Evolutionary conservation across 2,113 vertebrate species (phyloP), one percentile per base, ranked within the genome.

Genomic region (Orcinus orca): DNA sequence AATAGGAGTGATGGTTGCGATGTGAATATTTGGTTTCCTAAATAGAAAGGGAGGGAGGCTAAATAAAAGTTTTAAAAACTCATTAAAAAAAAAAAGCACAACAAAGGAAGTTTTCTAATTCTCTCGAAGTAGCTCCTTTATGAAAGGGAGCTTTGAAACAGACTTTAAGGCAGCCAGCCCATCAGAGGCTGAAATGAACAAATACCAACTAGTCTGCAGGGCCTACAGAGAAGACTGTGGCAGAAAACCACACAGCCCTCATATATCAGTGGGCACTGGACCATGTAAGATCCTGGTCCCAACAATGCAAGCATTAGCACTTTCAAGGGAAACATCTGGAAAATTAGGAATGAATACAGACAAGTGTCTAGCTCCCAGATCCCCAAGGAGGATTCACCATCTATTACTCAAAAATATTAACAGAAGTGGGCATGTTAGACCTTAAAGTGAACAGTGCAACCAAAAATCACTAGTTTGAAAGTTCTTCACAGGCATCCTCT

Each of bases 141-240:
- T 95, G 84, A 97, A 96, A 97, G 67, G 95, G 83, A 93, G 83
- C 92, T 97, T 77, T 84, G 38, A 89, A 80, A 62, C 29, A 33
- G 63, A 88, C 88, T 92, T 97, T 97, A 97, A 98, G 97, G 96
- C 97, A 94, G 70, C 79, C 79, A 97, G 89, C 89, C 92, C 95
- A 44, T 73, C 76, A 85, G 73, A 89, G 90, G 92, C 97, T 93
- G 82, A 97, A 93, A 97, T 86, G 82, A 96, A 93, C 81, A 91
- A 67, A 74, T 73, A 88, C 81, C 65, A 73, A n/a, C 62, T 29
- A 55, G 73, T 81, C 82, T 79, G 11, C 62, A 41, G 73, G 68
- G 73, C 65, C 73, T 36, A 7, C 2, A 73, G 79, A 50, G 21
- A 55, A 18, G 74, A 50, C 8, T 21, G 7, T 29, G 68, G 92